Conservation (phyloP, 64 coral and sea anemone species). For the Catalaphyllia jardinei region DNA sequence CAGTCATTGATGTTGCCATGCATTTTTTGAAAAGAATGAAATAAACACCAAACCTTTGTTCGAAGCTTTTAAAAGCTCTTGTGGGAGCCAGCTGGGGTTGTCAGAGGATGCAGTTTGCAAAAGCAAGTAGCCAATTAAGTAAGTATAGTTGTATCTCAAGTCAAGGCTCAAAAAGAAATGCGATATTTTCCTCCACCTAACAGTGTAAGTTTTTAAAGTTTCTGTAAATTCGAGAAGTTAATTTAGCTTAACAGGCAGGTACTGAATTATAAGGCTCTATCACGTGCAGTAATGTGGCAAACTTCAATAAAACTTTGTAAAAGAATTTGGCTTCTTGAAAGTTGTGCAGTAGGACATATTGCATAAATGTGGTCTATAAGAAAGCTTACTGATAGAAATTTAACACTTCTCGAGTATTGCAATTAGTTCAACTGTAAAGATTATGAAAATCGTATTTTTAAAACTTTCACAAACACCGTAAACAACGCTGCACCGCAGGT, state of each 20-base stretch:
- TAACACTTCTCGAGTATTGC: not conserved
- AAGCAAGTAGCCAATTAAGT: not conserved
- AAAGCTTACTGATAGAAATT: not conserved
- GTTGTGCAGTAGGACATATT: not conserved
- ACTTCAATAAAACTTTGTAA: not conserved
- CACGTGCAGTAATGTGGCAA: conserved; percentile 1
- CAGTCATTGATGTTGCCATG: not conserved
- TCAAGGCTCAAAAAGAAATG: not conserved
- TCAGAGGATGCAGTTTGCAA: not conserved
- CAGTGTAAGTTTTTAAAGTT: not conserved
- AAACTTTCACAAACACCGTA: not conserved
- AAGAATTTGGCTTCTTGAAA: not conserved
- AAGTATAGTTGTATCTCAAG: too few species aligned
- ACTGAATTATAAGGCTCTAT: not conserved
- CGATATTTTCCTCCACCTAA: not conserved
- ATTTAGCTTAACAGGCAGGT: not conserved
- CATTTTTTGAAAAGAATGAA: conserved; percentile 6
- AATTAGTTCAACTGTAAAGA: not conserved
- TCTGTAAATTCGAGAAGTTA: not conserved
- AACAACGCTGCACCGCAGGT: conserved; percentile 7
- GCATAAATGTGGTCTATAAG: too few species aligned
- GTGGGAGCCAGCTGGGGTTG: conserved; percentile 10
- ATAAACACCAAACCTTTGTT: conserved; percentile 36
- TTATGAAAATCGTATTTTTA: not conserved
- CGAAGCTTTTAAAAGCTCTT: not conserved